These are phyloP conservation scores for Sebastes aleutianus DNA, from an alignment of 2,797 vertebrate species.

Conservation along the genomic window DNA sequence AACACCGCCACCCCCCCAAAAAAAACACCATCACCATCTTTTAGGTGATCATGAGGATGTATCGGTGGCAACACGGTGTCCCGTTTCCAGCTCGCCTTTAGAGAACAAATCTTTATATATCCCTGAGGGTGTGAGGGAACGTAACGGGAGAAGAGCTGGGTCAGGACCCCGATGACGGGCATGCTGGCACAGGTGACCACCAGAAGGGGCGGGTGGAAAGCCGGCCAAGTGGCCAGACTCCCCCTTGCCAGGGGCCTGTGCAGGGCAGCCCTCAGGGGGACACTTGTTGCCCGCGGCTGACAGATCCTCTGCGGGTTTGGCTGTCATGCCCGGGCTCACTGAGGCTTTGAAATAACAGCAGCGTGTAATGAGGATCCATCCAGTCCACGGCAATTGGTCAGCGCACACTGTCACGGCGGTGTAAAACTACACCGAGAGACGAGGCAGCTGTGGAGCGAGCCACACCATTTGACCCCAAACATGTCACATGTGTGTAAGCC, in stretches of 20 bases:
- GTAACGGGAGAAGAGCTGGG: slow-evolving; percentile 74
- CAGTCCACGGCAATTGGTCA: slow-evolving; percentile 52
- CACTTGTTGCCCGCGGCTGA: slow-evolving; percentile 53
- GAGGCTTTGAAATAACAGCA: slow-evolving; percentile 71
- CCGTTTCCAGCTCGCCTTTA: slow-evolving; percentile 66
- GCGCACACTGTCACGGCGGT: slow-evolving; percentile 41
- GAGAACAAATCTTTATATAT: slow-evolving; percentile 81
- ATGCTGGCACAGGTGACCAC: slow-evolving; percentile 72
- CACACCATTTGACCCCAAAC: slow-evolving; percentile 60
- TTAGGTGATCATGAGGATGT: slow-evolving; percentile 53
- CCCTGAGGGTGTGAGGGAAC: slow-evolving; percentile 67
- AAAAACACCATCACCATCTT: slow-evolving; percentile 21
- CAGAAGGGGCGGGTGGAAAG: slow-evolving; percentile 34
- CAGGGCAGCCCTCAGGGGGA: slow-evolving; percentile 52
- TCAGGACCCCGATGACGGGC: slow-evolving; percentile 73
- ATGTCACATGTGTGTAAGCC: slow-evolving; percentile 53
- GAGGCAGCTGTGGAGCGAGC: slow-evolving; percentile 61
- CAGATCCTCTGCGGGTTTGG: slow-evolving; percentile 68
- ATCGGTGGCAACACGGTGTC: slow-evolving; percentile 53
- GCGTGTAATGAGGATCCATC: slow-evolving; percentile 62
- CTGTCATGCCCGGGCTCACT: slow-evolving; percentile 58
- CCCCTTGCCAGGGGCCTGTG: slow-evolving; percentile 39
- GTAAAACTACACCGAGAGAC: slow-evolving; percentile 66
- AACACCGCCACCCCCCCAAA: neutral
- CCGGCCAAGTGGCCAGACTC: slow-evolving; percentile 34